A percentile compares a stretch with the other conserved stretches of the same genome.
These are phyloP conservation scores for Allophyes oxyacanthae DNA, from an alignment of 2,888 invertebrate species.

Conservation along the genomic window DNA sequence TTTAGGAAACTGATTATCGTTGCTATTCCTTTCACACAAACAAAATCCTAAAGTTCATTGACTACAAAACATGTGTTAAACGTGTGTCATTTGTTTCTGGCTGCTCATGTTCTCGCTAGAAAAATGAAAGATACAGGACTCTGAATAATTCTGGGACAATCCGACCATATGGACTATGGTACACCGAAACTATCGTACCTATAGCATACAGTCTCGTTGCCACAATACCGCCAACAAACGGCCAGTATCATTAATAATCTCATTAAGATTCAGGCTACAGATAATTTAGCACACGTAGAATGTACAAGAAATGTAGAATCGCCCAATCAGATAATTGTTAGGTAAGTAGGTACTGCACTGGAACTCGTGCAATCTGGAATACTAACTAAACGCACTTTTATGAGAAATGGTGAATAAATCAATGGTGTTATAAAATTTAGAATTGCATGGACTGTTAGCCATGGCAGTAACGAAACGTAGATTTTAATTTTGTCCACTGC, in stretches of 20 bases:
- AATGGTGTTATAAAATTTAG: too few species aligned
- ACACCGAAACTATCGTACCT: too few species aligned
- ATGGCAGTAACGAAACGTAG: too few species aligned
- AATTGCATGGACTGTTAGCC: too few species aligned
- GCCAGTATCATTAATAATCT: conserved; percentile 41
- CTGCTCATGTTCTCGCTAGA: conserved; percentile 1
- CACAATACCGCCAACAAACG: conserved; percentile 18
- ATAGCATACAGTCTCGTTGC: too few species aligned
- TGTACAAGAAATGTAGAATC: conserved; percentile 42
- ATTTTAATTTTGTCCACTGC: too few species aligned
- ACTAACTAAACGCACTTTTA: conserved; percentile 40
- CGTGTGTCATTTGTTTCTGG: neutral
- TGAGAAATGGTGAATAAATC: too few species aligned
- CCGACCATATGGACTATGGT: conserved; percentile 8
- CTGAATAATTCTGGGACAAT: conserved; percentile 1
- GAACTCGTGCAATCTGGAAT: conserved; percentile 30
- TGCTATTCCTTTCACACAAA: neutral
- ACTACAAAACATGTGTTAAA: conserved; percentile 40
- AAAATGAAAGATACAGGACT: neutral
- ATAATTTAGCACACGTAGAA: conserved; percentile 41
- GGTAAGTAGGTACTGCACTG: conserved; percentile 29
- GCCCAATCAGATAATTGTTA: conserved; percentile 44
- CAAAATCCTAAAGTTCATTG: conserved; percentile 33
- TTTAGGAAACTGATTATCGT: too few species aligned
- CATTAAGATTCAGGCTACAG: conserved; percentile 45